These are phyloP conservation scores for Edolisoma coerulescens DNA, from an alignment of 2,113 vertebrate genomes.

Conservation along the genomic window DNA sequence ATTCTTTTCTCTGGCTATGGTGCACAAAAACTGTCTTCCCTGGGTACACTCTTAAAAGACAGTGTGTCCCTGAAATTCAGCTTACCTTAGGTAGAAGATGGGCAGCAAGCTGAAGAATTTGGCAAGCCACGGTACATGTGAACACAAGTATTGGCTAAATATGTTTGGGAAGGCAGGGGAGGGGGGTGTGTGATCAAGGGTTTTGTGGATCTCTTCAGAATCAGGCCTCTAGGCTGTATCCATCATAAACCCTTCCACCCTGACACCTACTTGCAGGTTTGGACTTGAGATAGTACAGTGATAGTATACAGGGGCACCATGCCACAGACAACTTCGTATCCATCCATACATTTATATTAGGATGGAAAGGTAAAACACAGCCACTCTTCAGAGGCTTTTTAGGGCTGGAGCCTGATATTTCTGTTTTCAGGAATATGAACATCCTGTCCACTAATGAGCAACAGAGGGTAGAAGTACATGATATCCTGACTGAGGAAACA, in stretches of 20 bases:
- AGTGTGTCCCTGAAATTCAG: neutral
- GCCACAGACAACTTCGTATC: neutral
- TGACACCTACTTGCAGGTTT: neutral
- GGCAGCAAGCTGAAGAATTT: neutral
- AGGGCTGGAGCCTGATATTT: neutral
- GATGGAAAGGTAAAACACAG: neutral
- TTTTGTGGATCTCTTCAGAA: neutral
- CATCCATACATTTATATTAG: neutral
- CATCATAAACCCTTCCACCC: neutral
- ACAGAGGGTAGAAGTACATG: neutral
- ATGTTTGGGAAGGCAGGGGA: accelerated
- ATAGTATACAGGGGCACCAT: neutral
- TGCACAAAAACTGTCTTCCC: neutral
- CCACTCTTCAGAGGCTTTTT: neutral
- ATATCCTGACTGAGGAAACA: neutral
- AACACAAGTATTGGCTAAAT: neutral
- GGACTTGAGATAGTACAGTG: neutral
- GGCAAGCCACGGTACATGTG: neutral
- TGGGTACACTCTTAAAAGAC: neutral
- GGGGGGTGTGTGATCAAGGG: neutral
- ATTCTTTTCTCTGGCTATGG: neutral
- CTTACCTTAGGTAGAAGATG: neutral
- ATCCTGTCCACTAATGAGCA: neutral
- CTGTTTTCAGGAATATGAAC: neutral
- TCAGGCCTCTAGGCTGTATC: neutral